Evolutionary conservation across 2,113 vertebrate species (phyloP).

Genomic region (Jacana jacana): DNA sequence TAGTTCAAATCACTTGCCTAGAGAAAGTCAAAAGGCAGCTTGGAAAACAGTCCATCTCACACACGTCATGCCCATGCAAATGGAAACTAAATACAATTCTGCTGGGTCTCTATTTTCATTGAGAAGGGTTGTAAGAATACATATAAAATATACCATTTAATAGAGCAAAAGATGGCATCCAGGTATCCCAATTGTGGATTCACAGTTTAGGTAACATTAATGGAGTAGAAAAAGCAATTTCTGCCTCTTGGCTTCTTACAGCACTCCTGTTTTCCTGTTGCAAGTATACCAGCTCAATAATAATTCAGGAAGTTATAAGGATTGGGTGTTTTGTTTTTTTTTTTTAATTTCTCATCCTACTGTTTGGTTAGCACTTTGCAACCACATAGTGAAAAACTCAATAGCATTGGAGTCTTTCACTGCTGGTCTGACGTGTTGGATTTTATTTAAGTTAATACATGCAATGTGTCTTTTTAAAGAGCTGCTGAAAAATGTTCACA

Average conservation of each 20-base stretch:
- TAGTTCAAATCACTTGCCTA: neutral
- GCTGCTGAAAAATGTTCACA: neutral
- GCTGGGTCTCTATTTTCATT: neutral
- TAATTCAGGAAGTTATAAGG: neutral
- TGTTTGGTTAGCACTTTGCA: conserved; percentile 28
- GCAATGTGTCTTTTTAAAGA: conserved; percentile 6
- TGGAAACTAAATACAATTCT: neutral
- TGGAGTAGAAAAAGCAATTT: neutral
- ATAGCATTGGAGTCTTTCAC: neutral
- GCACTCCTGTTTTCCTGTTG: neutral
- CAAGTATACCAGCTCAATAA: neutral
- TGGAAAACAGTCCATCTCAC: neutral
- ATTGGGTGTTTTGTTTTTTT: rapidly evolving
- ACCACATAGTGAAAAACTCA: neutral
- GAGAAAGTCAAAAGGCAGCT: neutral
- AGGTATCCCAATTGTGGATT: neutral
- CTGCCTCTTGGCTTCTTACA: neutral
- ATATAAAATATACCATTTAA: neutral
- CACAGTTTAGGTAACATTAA: neutral
- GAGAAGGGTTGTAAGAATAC: neutral
- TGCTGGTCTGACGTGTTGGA: neutral
- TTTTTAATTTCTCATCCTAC: neutral
- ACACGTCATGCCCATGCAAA: neutral
- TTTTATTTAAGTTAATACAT: conserved; percentile 43
- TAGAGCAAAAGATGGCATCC: neutral